Conservation (phyloP, 2,113 vertebrate species). For the Willisornis vidua region DNA sequence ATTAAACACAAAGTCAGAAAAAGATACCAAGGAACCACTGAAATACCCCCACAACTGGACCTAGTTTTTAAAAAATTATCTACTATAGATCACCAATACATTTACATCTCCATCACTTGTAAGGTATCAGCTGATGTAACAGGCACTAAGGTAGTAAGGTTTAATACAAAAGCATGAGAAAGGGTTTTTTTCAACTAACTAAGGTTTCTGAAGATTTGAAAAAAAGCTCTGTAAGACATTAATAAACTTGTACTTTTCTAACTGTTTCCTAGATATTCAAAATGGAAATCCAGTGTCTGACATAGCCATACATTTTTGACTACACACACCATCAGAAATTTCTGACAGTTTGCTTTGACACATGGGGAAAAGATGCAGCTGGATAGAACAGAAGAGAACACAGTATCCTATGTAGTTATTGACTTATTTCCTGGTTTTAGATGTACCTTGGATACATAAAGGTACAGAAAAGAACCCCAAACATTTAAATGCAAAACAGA, state of each 20-base stretch:
- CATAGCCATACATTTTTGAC: neutral
- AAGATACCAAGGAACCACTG: neutral
- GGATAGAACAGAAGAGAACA: neutral
- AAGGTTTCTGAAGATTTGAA: neutral
- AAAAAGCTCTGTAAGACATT: neutral
- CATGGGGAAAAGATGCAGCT: neutral
- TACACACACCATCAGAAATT: neutral
- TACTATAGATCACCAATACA: neutral
- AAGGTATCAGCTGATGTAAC: neutral
- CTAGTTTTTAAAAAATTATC: neutral
- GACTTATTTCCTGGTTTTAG: neutral
- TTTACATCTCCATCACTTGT: neutral
- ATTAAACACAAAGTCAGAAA: neutral
- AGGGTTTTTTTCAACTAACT: neutral
- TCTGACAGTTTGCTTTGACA: neutral
- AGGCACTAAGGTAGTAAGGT: neutral
- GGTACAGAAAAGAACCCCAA: fast-evolving
- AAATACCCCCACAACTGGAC: neutral
- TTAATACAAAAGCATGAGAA: neutral
- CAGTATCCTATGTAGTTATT: neutral
- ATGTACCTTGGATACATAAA: neutral
- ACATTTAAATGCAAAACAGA: neutral
- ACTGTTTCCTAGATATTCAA: neutral
- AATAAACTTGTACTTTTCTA: neutral
- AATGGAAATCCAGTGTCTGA: neutral